These are phyloP conservation scores for Cavia porcellus DNA, from an alignment of 2,113 vertebrate species.

Conservation along the genomic window DNA sequence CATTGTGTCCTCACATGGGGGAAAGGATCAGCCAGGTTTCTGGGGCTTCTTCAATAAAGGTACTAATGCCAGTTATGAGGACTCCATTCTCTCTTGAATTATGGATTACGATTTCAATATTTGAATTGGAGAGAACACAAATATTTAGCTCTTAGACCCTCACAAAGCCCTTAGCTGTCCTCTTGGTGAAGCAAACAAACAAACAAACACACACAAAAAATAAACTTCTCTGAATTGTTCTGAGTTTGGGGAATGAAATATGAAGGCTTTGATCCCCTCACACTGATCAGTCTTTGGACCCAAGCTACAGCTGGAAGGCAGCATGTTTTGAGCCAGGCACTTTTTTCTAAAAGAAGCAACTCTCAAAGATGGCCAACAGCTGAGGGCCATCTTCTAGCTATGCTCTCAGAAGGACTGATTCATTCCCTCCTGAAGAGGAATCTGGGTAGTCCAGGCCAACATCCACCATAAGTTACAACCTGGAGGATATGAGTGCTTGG, in stretches of 20 bases:
- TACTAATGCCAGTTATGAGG: neutral
- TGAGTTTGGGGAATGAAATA: neutral
- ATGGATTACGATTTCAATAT: neutral
- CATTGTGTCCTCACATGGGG: neutral
- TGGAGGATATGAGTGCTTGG: neutral
- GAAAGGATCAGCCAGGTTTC: neutral
- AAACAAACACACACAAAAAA: neutral
- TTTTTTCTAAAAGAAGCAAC: constrained; percentile 5
- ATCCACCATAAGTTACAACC: neutral
- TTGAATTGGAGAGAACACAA: neutral
- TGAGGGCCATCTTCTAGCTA: neutral
- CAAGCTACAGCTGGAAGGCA: neutral
- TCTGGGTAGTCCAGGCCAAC: neutral
- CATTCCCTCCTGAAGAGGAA: neutral
- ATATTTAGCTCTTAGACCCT: neutral
- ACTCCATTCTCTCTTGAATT: neutral
- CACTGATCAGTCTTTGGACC: neutral
- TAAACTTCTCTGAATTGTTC: neutral
- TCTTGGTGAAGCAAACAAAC: neutral
- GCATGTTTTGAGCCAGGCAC: neutral
- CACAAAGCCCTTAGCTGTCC: neutral
- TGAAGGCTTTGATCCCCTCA: neutral
- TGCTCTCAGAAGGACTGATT: neutral
- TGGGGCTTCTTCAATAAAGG: neutral
- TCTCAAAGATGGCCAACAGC: constrained; percentile 36